A percentile compares a stretch with the other conserved stretches of the same genome.
Conservation (phyloP, 2,888 invertebrate genomes). For the Magallana nippona region DNA sequence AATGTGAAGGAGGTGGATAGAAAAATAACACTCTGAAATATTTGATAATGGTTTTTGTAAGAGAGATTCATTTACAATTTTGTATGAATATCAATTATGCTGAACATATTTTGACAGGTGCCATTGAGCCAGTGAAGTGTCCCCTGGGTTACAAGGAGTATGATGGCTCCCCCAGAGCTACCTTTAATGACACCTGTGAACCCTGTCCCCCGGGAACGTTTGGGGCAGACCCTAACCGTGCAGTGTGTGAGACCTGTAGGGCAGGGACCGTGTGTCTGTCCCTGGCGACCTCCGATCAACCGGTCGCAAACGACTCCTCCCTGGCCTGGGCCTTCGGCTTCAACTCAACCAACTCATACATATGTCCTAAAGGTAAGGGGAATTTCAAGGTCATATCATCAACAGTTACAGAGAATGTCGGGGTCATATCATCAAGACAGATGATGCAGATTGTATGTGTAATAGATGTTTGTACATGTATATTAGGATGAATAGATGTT, state of each 20-base stretch:
- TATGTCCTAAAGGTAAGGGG: slow-evolving; percentile 73
- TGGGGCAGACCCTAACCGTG: slow-evolving; percentile 72
- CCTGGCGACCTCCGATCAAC: slow-evolving; percentile 73
- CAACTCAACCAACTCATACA: slow-evolving; percentile 73
- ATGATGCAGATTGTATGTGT: too few species aligned
- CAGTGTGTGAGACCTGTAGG: slow-evolving; percentile 73
- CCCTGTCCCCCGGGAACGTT: slow-evolving; percentile 76
- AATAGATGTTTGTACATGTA: too few species aligned
- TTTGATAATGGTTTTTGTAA: too few species aligned
- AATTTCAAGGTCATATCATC: too few species aligned
- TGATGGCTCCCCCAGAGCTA: slow-evolving; percentile 69
- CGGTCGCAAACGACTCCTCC: slow-evolving; percentile 69
- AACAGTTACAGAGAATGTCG: too few species aligned
- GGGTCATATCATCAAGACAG: too few species aligned
- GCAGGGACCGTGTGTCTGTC: slow-evolving; percentile 77
- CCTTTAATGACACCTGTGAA: slow-evolving; percentile 76
- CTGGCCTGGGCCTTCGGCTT: slow-evolving; percentile 65
- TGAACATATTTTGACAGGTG: slow-evolving; percentile 62
- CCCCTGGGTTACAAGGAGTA: slow-evolving; percentile 76
- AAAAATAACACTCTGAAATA: too few species aligned
- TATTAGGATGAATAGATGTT: too few species aligned
- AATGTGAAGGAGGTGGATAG: too few species aligned
- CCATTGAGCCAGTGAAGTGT: slow-evolving; percentile 76
- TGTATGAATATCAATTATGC: not conserved
- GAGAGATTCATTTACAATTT: too few species aligned